phyloP scores from a whole-genome alignment of 2,113 vertebrate species.

The Tamias sibiricus region DNA sequence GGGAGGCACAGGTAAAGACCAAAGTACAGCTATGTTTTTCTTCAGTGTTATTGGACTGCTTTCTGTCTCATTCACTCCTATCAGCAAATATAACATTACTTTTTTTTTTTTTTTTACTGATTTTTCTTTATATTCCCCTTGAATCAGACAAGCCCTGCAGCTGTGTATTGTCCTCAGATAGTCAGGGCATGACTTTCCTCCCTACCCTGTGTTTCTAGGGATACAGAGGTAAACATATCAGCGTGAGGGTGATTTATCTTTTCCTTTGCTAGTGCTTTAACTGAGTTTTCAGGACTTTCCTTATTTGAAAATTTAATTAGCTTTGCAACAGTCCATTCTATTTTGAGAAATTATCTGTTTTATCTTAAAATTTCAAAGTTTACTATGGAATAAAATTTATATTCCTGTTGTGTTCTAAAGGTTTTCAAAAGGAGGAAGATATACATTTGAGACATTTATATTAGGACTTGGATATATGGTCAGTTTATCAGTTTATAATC shows the following conservation, averaged over 20 bases:
- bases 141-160: background rate
- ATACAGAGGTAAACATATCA: background rate
- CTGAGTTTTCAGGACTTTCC: background rate
- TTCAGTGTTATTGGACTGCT: background rate
- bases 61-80: background rate
- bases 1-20: background rate
- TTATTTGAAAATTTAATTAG: constrained; percentile 34
- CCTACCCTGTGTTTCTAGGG: background rate
- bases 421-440: background rate
- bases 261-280: background rate
- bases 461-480: background rate
- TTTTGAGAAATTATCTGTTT: constrained; percentile 26
- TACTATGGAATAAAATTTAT: constrained; percentile 21
- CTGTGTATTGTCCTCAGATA: background rate
- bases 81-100: background rate
- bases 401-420: background rate
- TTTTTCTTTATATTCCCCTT: background rate
- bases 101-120: too few relatives aligned
- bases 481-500: background rate
- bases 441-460: background rate
- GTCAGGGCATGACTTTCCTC: background rate
- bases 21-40: background rate
- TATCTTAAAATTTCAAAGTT: background rate
- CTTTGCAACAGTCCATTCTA: background rate
- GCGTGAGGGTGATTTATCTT: background rate